Base-by-base conservation (phyloP, 2,113 vertebrate species). In the Tragelaphus imberbis region DNA sequence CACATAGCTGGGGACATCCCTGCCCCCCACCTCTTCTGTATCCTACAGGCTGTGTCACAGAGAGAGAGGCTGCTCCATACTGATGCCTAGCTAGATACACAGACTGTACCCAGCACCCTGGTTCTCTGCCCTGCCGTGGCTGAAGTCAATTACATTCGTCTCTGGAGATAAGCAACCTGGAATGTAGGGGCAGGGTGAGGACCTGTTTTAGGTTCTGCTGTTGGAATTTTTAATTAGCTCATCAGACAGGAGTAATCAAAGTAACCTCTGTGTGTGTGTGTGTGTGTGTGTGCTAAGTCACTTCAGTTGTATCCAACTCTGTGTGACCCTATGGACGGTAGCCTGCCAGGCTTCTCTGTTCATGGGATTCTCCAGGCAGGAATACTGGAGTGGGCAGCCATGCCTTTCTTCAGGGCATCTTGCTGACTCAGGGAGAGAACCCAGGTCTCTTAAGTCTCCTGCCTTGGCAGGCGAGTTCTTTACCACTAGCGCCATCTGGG, bases 161-260 rank as follows among this genome's bases (percentile, higher is more conserved):
- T 96, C 90, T 90, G 47, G 61, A 97, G 94, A 95, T 23, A 90
- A 27, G 1, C 65, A 93, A 82, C 87, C 94, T 80, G 27, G 61
- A 90, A 82, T 68, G 28, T 84, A 71, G 61, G 68, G 59, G 80
- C 77, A 92, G 44, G 14, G 27, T 84, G 81, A 85, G n/a, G 59
- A 68, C 65, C 65, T 56, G 95, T 95, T 97, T 92, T 90, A 80
- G 53, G 21, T 94, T 97, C 84, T 84, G 84, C 84, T 92, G 88
- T 44, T 81, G 63, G 71, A 89, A 93, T 90, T 92, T 93, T 95
- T 96, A 96, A 98, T 96, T 96, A 97, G 86, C 51, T 93, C 90
- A 94, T 92, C 95, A 95, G 93, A 65, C 63, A 91, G 56, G 84
- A 94, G 88, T 89, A 86, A 96, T 94, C 85, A 86, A 56, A 88